Percentiles rank a stretch among this genome's conserved stretches.
phyloP scores from a whole-genome alignment of 2,113 vertebrate species.

The Propithecus coquereli region DNA sequence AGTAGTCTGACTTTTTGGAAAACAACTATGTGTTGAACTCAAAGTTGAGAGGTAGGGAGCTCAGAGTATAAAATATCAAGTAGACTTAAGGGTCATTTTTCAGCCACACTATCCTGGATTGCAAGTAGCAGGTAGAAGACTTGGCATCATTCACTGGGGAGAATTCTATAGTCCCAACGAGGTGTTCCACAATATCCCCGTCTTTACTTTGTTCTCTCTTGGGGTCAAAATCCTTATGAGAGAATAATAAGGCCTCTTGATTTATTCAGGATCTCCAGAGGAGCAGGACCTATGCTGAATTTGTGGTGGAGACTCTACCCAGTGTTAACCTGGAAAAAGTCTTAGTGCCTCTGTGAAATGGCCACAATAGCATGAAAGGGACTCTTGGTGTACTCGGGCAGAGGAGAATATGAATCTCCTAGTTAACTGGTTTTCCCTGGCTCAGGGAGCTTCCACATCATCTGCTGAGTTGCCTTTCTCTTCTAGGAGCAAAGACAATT shows the following conservation, averaged over 20 bases:
- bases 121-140: not conserved
- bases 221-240: not conserved
- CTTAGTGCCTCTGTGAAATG: not conserved
- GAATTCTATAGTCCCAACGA: accelerated
- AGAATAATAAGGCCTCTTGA: not conserved
- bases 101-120: not conserved
- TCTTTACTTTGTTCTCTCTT: not conserved
- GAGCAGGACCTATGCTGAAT: not conserved
- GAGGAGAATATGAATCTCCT: not conserved
- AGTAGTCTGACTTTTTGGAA: not conserved
- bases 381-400: not conserved
- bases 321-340: not conserved
- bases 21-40: not conserved
- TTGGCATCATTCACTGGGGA: not conserved
- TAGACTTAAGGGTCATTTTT: not conserved
- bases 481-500: not conserved
- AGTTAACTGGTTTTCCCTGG: not conserved
- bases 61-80: not conserved
- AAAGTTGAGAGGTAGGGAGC: not conserved
- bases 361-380: not conserved
- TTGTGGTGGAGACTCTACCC: not conserved
- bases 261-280: not conserved
- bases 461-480: not conserved
- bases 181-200: not conserved
- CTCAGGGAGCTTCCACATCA: not conserved